Conservation (phyloP, 30 jellyfish, hydroid and myxozoan genomes). For the Aurelia sp. region DNA sequence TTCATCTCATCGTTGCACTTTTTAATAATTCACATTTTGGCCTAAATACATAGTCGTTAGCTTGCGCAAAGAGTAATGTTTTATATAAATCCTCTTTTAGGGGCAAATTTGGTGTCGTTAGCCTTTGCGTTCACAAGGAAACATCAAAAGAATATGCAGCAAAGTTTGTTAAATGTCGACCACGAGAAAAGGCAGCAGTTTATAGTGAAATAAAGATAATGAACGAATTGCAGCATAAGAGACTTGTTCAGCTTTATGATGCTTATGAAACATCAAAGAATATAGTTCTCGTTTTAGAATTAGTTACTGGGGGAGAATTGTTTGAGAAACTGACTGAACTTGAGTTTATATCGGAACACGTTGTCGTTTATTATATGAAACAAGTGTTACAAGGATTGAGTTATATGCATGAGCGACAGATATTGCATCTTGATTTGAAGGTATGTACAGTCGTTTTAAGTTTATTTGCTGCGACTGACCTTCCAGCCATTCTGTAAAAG, state of each 20-base stretch:
- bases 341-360: conserved; percentile 97
- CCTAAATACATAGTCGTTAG: neutral
- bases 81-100: conserved; percentile 26
- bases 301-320: conserved; percentile 98
- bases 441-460: conserved; percentile 45
- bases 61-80: neutral
- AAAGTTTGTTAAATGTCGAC: conserved; percentile 91
- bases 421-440: conserved; percentile 95
- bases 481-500: too few relatives aligned
- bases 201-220: conserved; percentile 87
- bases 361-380: conserved; percentile 97
- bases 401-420: conserved; percentile 94
- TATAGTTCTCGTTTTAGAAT: conserved; percentile 87
- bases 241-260: conserved; percentile 92
- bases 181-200: conserved; percentile 88
- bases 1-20: too few relatives aligned
- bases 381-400: conserved; percentile 96
- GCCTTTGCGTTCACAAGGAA: conserved; percentile 83
- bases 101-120: conserved; percentile 98
- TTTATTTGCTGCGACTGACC: too few relatives aligned
- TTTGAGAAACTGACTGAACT: conserved; percentile 96
- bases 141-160: conserved; percentile 94
- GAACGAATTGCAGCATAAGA: conserved; percentile 94
- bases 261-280: conserved; percentile 96
- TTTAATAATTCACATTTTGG: too few relatives aligned